Base-by-base conservation (phyloP, 2,113 vertebrate genomes). In the Sander lucioperca region DNA sequence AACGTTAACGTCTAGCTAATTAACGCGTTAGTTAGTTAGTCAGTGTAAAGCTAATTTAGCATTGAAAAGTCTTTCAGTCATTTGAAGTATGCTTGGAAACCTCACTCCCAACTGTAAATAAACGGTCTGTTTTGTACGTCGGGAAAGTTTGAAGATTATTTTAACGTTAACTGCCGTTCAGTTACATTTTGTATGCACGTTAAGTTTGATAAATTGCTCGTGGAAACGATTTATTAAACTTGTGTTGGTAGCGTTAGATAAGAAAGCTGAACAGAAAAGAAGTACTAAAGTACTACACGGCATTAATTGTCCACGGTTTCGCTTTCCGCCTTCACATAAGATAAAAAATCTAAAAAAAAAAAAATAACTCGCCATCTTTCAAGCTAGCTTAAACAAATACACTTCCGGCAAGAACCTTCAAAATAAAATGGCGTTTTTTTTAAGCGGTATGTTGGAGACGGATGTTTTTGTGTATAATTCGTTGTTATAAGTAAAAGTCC, bases 1-100 rank as follows among this genome's bases (percentile, higher is more conserved):
- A 80, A 47, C 48, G 57, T 70, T 88, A 83, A 47, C 54, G 57
- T 70, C 11, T 54, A n/a, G n/a, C n/a, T n/a, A 6, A 73, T 53
- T 19, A 75, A 43, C 39, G 27, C 43, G 9, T 36, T 36, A 36
- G 36, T 36, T 36, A 36, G 39, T 43, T 43, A 43, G 10, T 43
- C 3, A 11, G 39, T 3, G 3, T 43, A 3, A 66, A 39, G 3
- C 25, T 25, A 7, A 50, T 1, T 72, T 15, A 4, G 1, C 36
- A 6, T 6, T 43, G 12, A 21, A 19, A 39, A 3, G 3, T 1
- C 8, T 27, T 19, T 15, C 4, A 25, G 6, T 50, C 2, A 51
- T 1, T 14, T 50, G 0, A 39, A 11, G 2, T 53, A 1, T 51
- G 9, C 3, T 6, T 0, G 18, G 14, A 65, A 50, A 43, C 19